These are phyloP conservation scores for Thinocorus orbignyianus DNA, from an alignment of 2,113 vertebrate genomes.

Conservation along the genomic window DNA sequence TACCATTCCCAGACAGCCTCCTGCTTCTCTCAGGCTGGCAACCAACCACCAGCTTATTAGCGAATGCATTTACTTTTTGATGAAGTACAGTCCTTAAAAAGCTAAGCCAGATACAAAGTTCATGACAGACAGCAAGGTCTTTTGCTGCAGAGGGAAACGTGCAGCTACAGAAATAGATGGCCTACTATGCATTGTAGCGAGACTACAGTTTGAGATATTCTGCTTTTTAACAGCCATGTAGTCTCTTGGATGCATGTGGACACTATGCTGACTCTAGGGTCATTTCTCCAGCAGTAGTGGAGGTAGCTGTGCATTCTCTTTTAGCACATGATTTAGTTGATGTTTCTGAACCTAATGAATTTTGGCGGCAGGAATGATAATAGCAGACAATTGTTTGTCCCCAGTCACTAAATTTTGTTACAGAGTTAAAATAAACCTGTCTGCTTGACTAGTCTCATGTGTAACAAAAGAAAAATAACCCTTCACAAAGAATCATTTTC, in stretches of 20 bases:
- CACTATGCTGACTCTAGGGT: neutral
- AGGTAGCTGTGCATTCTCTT: neutral
- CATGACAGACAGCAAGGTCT: neutral
- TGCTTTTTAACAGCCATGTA: neutral
- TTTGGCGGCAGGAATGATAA: neutral
- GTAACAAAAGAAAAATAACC: slow-evolving; percentile 47
- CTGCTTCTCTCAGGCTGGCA: neutral
- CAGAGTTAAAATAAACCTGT: slow-evolving; percentile 55
- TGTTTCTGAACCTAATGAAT: slow-evolving; percentile 44
- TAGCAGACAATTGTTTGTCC: slow-evolving; percentile 46
- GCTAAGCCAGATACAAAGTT: neutral
- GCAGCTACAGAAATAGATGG: neutral
- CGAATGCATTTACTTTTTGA: neutral
- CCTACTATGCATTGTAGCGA: neutral
- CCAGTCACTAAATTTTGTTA: slow-evolving; percentile 36
- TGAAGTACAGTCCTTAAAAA: slow-evolving; percentile 6
- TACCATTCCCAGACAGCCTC: neutral
- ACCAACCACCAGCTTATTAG: neutral
- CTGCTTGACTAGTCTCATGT: slow-evolving; percentile 46
- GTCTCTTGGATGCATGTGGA: neutral
- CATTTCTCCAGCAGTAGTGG: neutral
- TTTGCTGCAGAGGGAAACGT: neutral
- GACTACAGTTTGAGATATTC: neutral
- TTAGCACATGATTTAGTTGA: neutral
- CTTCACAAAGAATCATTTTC: slow-evolving; percentile 61